phyloP scores from a whole-genome alignment of 2,797 vertebrate genomes.

The Schizopygopsis pylzovi region DNA sequence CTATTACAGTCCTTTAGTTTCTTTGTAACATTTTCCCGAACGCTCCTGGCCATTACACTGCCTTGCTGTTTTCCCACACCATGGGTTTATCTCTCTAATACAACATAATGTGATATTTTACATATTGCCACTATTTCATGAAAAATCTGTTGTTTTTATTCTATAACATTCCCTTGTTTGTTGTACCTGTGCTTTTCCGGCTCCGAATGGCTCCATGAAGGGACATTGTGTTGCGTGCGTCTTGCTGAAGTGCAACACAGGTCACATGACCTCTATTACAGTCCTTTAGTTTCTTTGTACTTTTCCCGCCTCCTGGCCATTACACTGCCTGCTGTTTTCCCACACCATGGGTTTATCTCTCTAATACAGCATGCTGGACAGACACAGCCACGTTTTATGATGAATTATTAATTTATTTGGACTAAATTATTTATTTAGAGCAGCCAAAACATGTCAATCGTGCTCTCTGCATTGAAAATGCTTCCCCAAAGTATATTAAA shows the following conservation, averaged over 20 bases:
- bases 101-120: neutral
- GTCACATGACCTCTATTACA: slow-evolving; percentile 52
- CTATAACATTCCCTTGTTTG: slow-evolving; percentile 27
- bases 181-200: neutral
- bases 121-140: no score
- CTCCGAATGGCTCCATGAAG: neutral
- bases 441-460: neutral
- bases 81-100: no score
- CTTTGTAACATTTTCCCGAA: no score
- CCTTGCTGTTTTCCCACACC: no score
- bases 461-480: slow-evolving; percentile 5
- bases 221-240: neutral
- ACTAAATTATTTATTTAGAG: slow-evolving; percentile 31
- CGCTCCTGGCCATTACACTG: no score
- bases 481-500: neutral
- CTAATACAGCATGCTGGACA: neutral
- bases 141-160: slow-evolving; percentile 27
- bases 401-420: slow-evolving; percentile 19
- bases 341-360: slow-evolving; percentile 38
- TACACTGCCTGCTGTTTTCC: slow-evolving; percentile 15
- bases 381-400: neutral
- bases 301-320: neutral
- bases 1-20: no score
- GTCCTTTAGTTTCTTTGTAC: slow-evolving; percentile 31
- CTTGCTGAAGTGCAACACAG: neutral